Percentiles rank a stretch among this genome's conserved stretches.
Evolutionary conservation across 2,797 vertebrate genomes (phyloP).

Genomic region (Euthynnus affinis): DNA sequence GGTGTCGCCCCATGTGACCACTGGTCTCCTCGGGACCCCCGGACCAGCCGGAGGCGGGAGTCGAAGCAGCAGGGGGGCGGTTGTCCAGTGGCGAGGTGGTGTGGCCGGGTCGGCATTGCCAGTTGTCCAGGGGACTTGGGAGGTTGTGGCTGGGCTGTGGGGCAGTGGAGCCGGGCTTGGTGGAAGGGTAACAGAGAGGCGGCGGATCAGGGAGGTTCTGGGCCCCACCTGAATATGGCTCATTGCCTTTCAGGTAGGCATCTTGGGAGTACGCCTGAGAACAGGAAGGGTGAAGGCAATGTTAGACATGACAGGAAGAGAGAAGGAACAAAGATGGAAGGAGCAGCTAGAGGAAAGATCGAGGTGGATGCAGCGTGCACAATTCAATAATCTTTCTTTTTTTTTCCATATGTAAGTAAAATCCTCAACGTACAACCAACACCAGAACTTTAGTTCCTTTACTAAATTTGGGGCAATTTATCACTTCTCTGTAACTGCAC

Average conservation of each 20-base stretch:
- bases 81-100: slow-evolving; percentile 77
- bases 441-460: neutral
- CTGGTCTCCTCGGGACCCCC: slow-evolving; percentile 62
- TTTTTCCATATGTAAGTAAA: neutral
- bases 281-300: neutral
- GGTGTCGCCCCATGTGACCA: slow-evolving; percentile 47
- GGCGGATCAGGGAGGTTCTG: slow-evolving; percentile 91
- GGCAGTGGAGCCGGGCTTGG: slow-evolving; percentile 75
- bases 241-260: slow-evolving; percentile 92
- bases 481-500: neutral
- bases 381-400: slow-evolving; percentile 2
- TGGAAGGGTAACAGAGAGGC: slow-evolving; percentile 85
- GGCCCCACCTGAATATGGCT: slow-evolving; percentile 89
- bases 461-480: neutral
- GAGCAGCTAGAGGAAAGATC: slow-evolving; percentile 29
- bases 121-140: slow-evolving; percentile 80
- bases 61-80: slow-evolving; percentile 48
- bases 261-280: slow-evolving; percentile 94
- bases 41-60: slow-evolving; percentile 54
- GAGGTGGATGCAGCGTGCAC: slow-evolving; percentile 15
- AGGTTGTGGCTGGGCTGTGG: slow-evolving; percentile 36
- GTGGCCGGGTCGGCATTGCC: slow-evolving; percentile 71
- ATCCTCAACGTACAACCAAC: neutral
- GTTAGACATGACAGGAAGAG: slow-evolving; percentile 18
- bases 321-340: neutral